Base-by-base conservation (phyloP, 2,888 invertebrate genomes). In the Lathronympha strigana region DNA sequence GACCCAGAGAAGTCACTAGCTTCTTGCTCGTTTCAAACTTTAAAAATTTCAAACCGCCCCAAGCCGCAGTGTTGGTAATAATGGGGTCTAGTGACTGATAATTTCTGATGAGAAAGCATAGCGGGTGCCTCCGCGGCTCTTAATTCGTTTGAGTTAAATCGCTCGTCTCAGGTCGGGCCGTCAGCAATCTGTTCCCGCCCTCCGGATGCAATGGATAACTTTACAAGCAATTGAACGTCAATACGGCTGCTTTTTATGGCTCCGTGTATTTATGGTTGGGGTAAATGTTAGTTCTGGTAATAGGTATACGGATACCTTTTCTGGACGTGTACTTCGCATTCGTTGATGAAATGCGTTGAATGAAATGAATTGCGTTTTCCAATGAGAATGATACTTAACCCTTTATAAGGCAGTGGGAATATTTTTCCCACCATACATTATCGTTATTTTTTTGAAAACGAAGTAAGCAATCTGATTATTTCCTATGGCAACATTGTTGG, bases 181-280 rank as follows among this genome's bases (percentile, higher is more conserved):
- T 63, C 62, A 63, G 55, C 62, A 38, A 55, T 63, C 62, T 47
- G 28, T 47, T 47, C 23, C 36, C 31, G 47, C 19, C 25, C 19
- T 21, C 54, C 47, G 66, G 60, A 66, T 66, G 54, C 45, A 61
- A 61, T 54, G 50, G 60, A 47, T 61, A 66, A 53, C 45, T 66
- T 66, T 61, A 66, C 66, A 66, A 66, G 66, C 66, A 66, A 66
- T 66, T 66, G 60, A 66, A 45, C 61, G 60, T 61, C 66, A 66
- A 61, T 61, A 23, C 45, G 66, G 45, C 60, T 61, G 47, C 23
- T 60, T 60, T 64, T 66, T 66, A 60, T 61, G 66, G 60, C 11
- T 25, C 21, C 38, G 8, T 38, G 45, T 54, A 51, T 64, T 31
- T 66, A 47, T 38, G 28, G 28, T 17, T 15, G 40, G 23, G 28